Evolutionary conservation across 2,888 invertebrate species (phyloP).

Genomic region (Caenorhabditis uteleia): DNA sequence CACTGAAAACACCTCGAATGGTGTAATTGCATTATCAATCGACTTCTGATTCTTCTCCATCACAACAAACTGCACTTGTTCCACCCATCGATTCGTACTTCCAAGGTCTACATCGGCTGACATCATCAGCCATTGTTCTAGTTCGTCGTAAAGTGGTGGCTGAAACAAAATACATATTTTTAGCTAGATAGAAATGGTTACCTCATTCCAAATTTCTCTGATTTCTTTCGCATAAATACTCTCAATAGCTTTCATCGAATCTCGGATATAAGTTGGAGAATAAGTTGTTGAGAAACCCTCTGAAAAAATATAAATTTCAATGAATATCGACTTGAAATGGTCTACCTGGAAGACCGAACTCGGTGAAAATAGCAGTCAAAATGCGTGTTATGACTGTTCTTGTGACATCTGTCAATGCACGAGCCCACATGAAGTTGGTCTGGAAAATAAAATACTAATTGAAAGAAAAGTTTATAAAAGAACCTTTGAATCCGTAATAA

Average conservation of each 20-base stretch:
- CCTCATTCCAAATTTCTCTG: slow-evolving; percentile 41
- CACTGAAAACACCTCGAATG: slow-evolving; percentile 25
- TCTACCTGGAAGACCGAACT: slow-evolving; percentile 39
- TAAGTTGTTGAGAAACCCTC: slow-evolving; percentile 36
- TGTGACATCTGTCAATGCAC: slow-evolving; percentile 21
- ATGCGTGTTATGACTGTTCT: slow-evolving; percentile 14
- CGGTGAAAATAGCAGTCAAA: slow-evolving; percentile 36
- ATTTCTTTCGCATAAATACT: slow-evolving; percentile 30
- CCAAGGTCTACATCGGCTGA: slow-evolving; percentile 24
- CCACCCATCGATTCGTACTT: slow-evolving; percentile 40
- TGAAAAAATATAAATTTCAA: slow-evolving; percentile 2
- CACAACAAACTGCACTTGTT: slow-evolving; percentile 30
- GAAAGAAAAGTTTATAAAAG: neutral
- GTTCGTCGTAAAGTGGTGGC: slow-evolving; percentile 23
- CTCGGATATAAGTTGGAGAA: slow-evolving; percentile 33
- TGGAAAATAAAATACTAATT: neutral
- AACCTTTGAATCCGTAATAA: slow-evolving; percentile 31
- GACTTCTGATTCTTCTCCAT: slow-evolving; percentile 45
- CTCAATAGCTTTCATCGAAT: slow-evolving; percentile 31
- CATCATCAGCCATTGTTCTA: slow-evolving; percentile 23
- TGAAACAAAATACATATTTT: too few species aligned
- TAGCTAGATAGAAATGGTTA: too few species aligned
- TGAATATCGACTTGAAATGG: neutral
- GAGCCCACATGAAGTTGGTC: slow-evolving; percentile 38
- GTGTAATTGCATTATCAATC: neutral